Conservation (phyloP, 92 coral and sea anemone species). For the Porites evermanni region DNA sequence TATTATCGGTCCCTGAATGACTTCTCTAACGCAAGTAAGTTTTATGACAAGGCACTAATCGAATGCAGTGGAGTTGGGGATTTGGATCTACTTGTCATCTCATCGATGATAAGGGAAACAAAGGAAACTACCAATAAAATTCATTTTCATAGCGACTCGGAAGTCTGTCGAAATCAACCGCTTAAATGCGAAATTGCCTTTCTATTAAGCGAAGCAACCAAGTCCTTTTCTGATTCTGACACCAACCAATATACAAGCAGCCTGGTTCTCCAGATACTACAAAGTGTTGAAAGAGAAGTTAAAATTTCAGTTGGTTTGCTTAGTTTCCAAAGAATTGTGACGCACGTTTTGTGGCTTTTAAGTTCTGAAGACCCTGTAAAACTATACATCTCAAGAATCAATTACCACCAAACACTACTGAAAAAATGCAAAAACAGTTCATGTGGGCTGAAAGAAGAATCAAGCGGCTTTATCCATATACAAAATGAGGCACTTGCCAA, state of each 20-base stretch:
- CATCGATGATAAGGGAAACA: too few species aligned
- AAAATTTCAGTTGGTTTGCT: not conserved
- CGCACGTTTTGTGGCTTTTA: accelerated
- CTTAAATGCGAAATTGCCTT: not conserved
- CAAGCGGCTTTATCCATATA: not conserved
- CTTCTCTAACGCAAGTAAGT: too few species aligned
- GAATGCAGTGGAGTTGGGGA: too few species aligned
- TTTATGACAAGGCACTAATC: too few species aligned
- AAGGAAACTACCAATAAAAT: not conserved
- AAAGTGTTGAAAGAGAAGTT: not conserved
- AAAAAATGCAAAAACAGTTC: not conserved
- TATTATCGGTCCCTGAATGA: too few species aligned
- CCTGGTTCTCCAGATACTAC: not conserved
- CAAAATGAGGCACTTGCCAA: not conserved
- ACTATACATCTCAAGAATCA: not conserved
- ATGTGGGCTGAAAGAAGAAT: too few species aligned
- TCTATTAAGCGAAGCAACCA: not conserved
- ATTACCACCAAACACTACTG: not conserved
- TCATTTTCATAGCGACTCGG: not conserved
- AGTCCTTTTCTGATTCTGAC: not conserved
- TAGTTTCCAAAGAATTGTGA: not conserved
- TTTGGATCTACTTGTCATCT: too few species aligned
- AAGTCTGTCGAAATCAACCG: not conserved
- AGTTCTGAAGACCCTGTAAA: not conserved
- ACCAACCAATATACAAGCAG: not conserved